Evolutionary conservation across 2,888 invertebrate species (phyloP), one percentile per base, ranked within the genome.

Genomic region (Cataglyphis albicans): DNA sequence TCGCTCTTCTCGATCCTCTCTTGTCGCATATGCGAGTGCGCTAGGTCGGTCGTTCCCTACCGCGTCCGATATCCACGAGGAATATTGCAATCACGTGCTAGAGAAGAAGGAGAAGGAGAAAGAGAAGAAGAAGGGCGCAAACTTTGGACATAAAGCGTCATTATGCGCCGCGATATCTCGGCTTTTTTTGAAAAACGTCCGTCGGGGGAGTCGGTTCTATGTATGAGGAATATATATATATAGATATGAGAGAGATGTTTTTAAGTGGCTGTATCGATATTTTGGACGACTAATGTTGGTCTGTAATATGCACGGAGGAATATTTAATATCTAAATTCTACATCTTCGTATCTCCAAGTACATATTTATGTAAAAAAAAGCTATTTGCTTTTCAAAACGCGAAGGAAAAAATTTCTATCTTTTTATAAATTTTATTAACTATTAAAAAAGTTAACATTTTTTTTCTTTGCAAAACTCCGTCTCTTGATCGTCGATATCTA

Each of bases 1-100:
- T 64, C 35, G 44, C 44, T 76, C 65, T 67, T 57, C 59, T 59
- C 75, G 64, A 55, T 44, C 57, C 65, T 80, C 82, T 84, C 82
- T 87, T 82, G 75, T 59, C 74, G 65, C 70, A 74, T 72, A 65
- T 80, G 75, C 64, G 68, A 72, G 52, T 25, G 64, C 15, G 72
- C 81, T 48, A 21, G 44, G 82, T 75, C 83, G 78, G n/a, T n/a
- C n/a, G n/a, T 85, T 86, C 83, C 73, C 59, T 81, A 68, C 64
- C 80, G 75, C 81, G 81, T 67, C 81, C 75, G 84, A 78, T 76
- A 74, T 85, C 89, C 89, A 85, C 84, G 89, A 78, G 73, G 88
- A 88, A 88, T 88, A 87, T 87, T 87, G 86, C 83, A 86, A 87
- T 87, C 86, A 76, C 35, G 84, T 59, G 74, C 83, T 61, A n/a